Base-by-base conservation (phyloP, 2,113 vertebrate species). In the Hyperoodon ampullatus region DNA sequence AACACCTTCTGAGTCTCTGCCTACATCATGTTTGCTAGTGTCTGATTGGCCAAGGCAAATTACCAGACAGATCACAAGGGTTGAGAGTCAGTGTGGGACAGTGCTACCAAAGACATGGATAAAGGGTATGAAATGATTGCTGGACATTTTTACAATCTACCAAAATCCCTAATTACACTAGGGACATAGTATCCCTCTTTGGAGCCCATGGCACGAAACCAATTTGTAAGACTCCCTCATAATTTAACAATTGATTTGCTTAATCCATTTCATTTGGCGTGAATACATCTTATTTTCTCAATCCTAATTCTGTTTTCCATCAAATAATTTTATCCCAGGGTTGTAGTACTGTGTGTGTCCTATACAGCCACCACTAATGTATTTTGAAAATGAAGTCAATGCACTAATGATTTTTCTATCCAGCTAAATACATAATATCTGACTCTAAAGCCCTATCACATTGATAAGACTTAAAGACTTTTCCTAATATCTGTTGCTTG, bases 351-450 rank as follows among this genome's bases (percentile, higher is more conserved):
- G 16, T 75, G 53, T 23, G 8, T 88, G 15, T 42, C 74, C 47
- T 91, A n/a, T n/a, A 53, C 30, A 91, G 23, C 16, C 70, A 70
- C 5, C 86, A 61, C 5, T 87, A 19, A 66, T 72, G 88, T 90
- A 63, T 93, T 75, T 85, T 78, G 8, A 88, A 97, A 90, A 83
- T 39, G n/a, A 96, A 96, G n/a, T 47, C 0, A 50, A 58, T 15
- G 2, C 6, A 70, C 18, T 82, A 60, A 60, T 85, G 8, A 78
- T 90, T 86, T 50, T 78, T 74, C 55, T 55, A 78, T 8, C 50
- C 28, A 47, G 15, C 23, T 84, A 91, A 65, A 86, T 87, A 81
- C 26, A 39, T 11, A 72, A 23, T 33, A 28, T 35, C 6, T 94
- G 75, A 88, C 5, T 95, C 78, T 65, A 61, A 82, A 71, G 50